Percentiles rank a stretch among this genome's conserved stretches.
Conservation (phyloP, 2,888 invertebrate genomes). For the Siphlonurus alternatus region DNA sequence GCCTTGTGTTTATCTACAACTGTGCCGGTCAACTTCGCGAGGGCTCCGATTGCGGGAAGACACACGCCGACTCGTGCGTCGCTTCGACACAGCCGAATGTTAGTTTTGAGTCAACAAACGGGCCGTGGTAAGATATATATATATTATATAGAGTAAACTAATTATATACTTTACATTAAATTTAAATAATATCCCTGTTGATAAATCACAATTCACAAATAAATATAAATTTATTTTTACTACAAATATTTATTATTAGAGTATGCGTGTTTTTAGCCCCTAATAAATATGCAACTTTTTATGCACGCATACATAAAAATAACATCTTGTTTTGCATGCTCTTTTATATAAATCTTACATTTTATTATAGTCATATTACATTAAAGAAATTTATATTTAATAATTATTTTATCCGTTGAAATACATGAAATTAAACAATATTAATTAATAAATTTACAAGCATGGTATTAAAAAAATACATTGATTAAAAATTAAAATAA, state of each 20-base stretch:
- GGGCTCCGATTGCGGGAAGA: slow-evolving; percentile 40
- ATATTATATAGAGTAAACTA: neutral
- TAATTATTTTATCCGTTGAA: too few relatives aligned
- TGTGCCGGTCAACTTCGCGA: slow-evolving; percentile 48
- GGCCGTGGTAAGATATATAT: slow-evolving; percentile 20
- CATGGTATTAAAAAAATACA: too few relatives aligned
- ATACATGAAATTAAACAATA: too few relatives aligned
- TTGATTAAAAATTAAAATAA: too few relatives aligned
- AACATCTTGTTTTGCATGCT: too few relatives aligned
- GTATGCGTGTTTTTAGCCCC: too few relatives aligned
- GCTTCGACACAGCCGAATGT: slow-evolving; percentile 50
- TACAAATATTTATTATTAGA: neutral
- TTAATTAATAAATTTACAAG: too few relatives aligned
- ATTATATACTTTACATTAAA: neutral
- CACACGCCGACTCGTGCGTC: slow-evolving; percentile 52
- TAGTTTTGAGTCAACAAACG: slow-evolving; percentile 34
- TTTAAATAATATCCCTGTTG: neutral
- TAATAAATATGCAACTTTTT: neutral
- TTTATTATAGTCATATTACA: too few relatives aligned
- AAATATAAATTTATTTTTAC: neutral
- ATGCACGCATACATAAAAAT: neutral
- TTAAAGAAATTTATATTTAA: too few relatives aligned
- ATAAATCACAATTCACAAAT: neutral
- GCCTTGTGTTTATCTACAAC: slow-evolving; percentile 35
- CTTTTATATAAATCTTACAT: too few relatives aligned